Evolutionary conservation across 2,113 vertebrate genomes (phyloP).

Genomic region (Axis porcinus): DNA sequence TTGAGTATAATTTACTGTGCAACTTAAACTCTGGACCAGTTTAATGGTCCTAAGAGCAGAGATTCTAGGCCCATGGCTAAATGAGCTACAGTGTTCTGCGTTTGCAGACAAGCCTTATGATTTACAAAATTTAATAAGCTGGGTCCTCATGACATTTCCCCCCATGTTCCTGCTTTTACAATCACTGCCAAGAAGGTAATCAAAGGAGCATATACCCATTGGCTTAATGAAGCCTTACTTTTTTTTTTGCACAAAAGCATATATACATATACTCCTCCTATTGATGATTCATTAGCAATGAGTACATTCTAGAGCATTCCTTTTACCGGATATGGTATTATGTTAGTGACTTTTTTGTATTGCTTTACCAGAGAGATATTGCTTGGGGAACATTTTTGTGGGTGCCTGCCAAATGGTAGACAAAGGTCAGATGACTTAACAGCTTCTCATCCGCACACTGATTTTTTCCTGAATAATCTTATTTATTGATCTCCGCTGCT

Average conservation of each 20-base stretch:
- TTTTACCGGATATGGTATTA: not conserved
- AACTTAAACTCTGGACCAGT: slow-evolving; percentile 74
- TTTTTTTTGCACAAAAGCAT: slow-evolving; percentile 28
- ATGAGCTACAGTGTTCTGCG: slow-evolving; percentile 61
- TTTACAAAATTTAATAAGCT: slow-evolving; percentile 80
- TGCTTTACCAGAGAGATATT: slow-evolving; percentile 61
- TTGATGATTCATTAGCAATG: slow-evolving; percentile 71
- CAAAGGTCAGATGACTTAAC: slow-evolving; percentile 25
- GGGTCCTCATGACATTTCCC: slow-evolving; percentile 13
- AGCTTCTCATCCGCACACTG: slow-evolving; percentile 19
- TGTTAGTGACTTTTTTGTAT: slow-evolving; percentile 51
- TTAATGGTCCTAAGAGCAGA: slow-evolving; percentile 77
- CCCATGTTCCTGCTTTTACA: slow-evolving; percentile 62
- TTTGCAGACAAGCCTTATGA: slow-evolving; percentile 72
- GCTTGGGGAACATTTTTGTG: slow-evolving; percentile 9
- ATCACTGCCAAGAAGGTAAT: slow-evolving; percentile 53
- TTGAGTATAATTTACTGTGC: slow-evolving; percentile 71
- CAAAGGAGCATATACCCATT: slow-evolving; percentile 58
- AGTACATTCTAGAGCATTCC: slow-evolving; percentile 66
- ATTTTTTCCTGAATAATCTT: not conserved
- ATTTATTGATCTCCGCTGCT: not conserved
- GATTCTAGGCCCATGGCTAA: slow-evolving; percentile 75
- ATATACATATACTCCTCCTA: slow-evolving; percentile 46
- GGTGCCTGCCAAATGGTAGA: not conserved
- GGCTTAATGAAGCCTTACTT: slow-evolving; percentile 54